Conservation (phyloP, 2,888 invertebrate genomes). For the Gandaritis pyraliata region DNA sequence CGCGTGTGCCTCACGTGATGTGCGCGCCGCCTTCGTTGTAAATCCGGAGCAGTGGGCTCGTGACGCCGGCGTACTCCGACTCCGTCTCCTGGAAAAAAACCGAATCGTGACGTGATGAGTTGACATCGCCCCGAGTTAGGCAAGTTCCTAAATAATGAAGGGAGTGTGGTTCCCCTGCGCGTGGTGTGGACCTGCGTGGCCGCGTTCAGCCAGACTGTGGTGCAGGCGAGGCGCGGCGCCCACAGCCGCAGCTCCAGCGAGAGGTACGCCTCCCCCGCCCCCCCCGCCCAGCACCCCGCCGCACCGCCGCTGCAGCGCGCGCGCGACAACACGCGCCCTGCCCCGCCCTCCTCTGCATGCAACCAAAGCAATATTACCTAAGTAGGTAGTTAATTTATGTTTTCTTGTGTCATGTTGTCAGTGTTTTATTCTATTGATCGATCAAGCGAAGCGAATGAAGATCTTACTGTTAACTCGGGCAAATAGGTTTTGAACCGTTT, state of each 20-base stretch:
- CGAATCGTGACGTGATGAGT: neutral
- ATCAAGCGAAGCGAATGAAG: too few species aligned
- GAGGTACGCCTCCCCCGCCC: conserved; percentile 54
- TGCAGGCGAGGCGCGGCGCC: conserved; percentile 55
- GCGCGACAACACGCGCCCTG: conserved; percentile 50
- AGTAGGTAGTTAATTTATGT: too few species aligned
- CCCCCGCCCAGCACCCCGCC: conserved; percentile 57
- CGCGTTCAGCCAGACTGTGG: conserved; percentile 67
- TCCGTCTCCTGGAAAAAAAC: conserved; percentile 56
- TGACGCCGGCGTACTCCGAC: conserved; percentile 68
- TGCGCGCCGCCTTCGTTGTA: conserved; percentile 65
- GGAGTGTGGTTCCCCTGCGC: too few species aligned
- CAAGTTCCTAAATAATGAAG: too few species aligned
- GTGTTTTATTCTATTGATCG: too few species aligned
- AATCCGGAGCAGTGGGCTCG: conserved; percentile 60
- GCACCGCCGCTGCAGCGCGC: conserved; percentile 58
- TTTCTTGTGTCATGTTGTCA: too few species aligned
- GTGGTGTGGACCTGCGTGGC: conserved; percentile 58
- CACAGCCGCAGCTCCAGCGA: conserved; percentile 58
- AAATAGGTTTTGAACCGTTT: too few species aligned
- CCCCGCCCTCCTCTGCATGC: conserved; percentile 45
- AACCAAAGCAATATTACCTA: too few species aligned
- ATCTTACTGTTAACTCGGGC: too few species aligned
- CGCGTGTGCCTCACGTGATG: conserved; percentile 55
- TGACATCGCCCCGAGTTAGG: neutral